Evolutionary conservation across 2,797 vertebrate species (phyloP).

Genomic region (Sebastes hopkinsi): DNA sequence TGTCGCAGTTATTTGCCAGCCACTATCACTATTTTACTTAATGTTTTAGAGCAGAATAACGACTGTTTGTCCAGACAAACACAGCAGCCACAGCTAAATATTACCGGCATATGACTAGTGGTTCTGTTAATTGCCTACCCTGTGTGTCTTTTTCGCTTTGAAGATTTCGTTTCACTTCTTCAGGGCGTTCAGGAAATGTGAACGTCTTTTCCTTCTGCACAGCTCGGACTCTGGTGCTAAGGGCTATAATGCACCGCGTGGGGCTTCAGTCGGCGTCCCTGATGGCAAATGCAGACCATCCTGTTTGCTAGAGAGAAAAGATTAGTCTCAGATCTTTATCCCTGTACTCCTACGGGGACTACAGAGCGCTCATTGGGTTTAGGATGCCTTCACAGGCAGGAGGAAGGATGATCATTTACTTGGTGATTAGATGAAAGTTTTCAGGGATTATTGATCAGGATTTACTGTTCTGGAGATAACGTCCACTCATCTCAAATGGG

Average conservation of each 20-base stretch:
- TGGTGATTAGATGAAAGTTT: slow-evolving; percentile 2
- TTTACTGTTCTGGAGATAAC: slow-evolving; percentile 21
- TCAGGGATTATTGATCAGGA: slow-evolving; percentile 6
- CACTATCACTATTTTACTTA: neutral
- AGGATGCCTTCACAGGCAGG: slow-evolving; percentile 4
- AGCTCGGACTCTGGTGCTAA: neutral
- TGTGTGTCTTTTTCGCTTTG: neutral
- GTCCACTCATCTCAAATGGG: neutral
- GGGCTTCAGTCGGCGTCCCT: neutral
- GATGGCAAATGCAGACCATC: slow-evolving; percentile 24
- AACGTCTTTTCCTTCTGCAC: slow-evolving; percentile 1
- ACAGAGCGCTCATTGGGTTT: neutral
- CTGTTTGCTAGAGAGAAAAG: slow-evolving; percentile 5
- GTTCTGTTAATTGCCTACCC: slow-evolving; percentile 1
- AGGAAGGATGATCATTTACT: slow-evolving; percentile 5
- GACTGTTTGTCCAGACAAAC: neutral
- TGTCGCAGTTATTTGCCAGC: neutral
- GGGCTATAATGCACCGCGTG: neutral
- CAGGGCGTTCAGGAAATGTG: neutral
- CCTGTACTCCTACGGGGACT: slow-evolving; percentile 4
- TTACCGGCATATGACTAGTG: neutral
- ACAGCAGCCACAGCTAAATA: slow-evolving; percentile 23
- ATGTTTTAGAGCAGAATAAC: slow-evolving; percentile 1
- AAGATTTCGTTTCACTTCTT: slow-evolving; percentile 1
- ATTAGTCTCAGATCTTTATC: neutral